Evolutionary conservation across 2,113 vertebrate species (phyloP).

Genomic region (Xenus cinereus): DNA sequence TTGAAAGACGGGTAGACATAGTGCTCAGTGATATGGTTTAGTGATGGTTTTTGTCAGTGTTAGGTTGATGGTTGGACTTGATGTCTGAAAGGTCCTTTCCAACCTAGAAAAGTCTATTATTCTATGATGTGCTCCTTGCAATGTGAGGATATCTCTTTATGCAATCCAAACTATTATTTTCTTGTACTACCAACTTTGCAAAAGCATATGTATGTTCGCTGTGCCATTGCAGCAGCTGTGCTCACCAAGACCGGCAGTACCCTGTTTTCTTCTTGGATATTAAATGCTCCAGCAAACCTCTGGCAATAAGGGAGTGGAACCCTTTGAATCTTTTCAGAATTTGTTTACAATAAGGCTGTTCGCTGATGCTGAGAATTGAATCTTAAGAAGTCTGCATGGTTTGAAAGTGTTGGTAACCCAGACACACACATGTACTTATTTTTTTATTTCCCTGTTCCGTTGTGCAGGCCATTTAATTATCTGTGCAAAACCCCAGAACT

Average conservation of each 20-base stretch:
- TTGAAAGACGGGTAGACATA: no score
- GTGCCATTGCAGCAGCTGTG: neutral
- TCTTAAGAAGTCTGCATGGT: neutral
- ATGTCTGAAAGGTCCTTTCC: no score
- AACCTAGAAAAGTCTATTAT: no score
- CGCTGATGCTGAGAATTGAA: neutral
- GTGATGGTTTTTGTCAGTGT: no score
- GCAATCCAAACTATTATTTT: neutral
- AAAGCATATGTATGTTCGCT: neutral
- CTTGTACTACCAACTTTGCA: neutral
- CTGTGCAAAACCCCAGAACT: constrained; percentile 79
- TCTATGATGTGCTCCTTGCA: neutral
- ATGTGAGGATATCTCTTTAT: neutral
- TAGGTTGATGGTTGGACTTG: no score
- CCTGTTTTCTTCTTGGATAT: neutral
- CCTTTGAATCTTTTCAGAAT: neutral
- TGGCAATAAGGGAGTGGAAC: neutral
- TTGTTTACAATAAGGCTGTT: neutral
- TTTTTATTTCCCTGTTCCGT: neutral
- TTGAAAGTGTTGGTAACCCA: neutral
- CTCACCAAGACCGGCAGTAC: neutral
- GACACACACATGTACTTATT: neutral
- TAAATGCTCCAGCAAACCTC: neutral
- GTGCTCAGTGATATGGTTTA: no score
- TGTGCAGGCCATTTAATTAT: constrained; percentile 77